A percentile compares a stretch with the other conserved stretches of the same genome.
Conservation (phyloP, 2,888 invertebrate genomes). For the Ethmia dodecea region DNA sequence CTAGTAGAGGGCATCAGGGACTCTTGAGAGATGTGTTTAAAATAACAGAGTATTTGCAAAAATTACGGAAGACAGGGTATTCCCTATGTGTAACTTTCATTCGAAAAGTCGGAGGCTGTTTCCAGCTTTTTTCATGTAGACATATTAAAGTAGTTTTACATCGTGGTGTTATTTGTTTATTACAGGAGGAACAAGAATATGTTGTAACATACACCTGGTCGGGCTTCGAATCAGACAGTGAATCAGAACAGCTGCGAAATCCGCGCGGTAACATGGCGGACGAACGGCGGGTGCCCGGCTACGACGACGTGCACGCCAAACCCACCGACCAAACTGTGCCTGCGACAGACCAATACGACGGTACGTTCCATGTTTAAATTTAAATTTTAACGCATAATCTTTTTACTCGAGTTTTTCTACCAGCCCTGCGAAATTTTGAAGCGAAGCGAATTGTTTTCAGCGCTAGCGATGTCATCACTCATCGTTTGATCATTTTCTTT, state of each 20-base stretch:
- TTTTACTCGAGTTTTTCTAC: not conserved
- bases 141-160: too few relatives aligned
- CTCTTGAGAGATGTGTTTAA: too few relatives aligned
- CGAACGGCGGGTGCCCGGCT: conserved; percentile 54
- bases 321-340: conserved; percentile 63
- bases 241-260: conserved; percentile 57
- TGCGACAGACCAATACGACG: conserved; percentile 52
- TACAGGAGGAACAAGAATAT: conserved; percentile 68
- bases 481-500: conserved; percentile 2
- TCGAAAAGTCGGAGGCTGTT: too few relatives aligned
- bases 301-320: conserved; percentile 26
- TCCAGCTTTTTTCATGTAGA: too few relatives aligned
- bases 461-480: not conserved
- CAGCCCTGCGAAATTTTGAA: not conserved
- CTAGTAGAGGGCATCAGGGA: too few relatives aligned
- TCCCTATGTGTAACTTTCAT: too few relatives aligned
- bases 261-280: conserved; percentile 20
- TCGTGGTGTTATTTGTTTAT: too few relatives aligned
- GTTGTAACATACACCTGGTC: conserved; percentile 63
- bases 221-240: conserved; percentile 80
- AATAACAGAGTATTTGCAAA: too few relatives aligned
- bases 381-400: not conserved
- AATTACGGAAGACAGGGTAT: too few relatives aligned
- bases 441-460: not conserved
- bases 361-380: conserved; percentile 27